Base-by-base conservation (phyloP, 2,888 invertebrate genomes). In the Himalopsyche kuldschensis region DNA sequence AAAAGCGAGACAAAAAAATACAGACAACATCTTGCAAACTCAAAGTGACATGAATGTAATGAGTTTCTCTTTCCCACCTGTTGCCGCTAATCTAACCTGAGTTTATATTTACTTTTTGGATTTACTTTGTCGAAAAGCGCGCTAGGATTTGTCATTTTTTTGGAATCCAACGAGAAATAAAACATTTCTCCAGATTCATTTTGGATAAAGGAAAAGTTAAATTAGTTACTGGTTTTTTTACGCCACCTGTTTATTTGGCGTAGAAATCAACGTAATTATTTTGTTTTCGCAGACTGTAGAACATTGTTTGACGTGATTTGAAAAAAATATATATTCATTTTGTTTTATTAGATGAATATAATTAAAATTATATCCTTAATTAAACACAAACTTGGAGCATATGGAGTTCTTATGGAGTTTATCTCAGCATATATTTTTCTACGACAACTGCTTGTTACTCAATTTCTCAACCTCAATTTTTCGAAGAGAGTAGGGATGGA, bases 11-110 rank as follows among this genome's bases (percentile, higher is more conserved):
- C n/a, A 55, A 55, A 55, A 55, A 20, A 55, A 55, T 6, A 55
- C n/a, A 55, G 24, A 55, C 55, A 41, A 15, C 10, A 20, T 55
- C 41, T 55, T 55, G 55, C 55, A 55, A 55, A 55, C 24, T 55
- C 55, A 55, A 55, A 63, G 41, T 75, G 82, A 82, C 82, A 78
- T 55, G 79, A 30, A 41, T 82, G 79, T 82, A 82, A 82, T 79
- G 79, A 82, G 82, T 75, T 82, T 82, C 79, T 46, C 82, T 63
- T 79, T 79, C 35, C 75, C 82, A 82, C 82, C 82, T 82, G 82
- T 82, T 82, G 82, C 69, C 75, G 79, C 79, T 82, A 82, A 82
- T 82, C 79, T 79, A 47, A 46, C 48, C 30, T 46, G 75, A 55
- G 55, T 55, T 55, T 55, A 55, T 55, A 55, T 55, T 55, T 55